Evolutionary conservation across 2,113 vertebrate genomes (phyloP).

Genomic region (Microcebus jonahi): DNA sequence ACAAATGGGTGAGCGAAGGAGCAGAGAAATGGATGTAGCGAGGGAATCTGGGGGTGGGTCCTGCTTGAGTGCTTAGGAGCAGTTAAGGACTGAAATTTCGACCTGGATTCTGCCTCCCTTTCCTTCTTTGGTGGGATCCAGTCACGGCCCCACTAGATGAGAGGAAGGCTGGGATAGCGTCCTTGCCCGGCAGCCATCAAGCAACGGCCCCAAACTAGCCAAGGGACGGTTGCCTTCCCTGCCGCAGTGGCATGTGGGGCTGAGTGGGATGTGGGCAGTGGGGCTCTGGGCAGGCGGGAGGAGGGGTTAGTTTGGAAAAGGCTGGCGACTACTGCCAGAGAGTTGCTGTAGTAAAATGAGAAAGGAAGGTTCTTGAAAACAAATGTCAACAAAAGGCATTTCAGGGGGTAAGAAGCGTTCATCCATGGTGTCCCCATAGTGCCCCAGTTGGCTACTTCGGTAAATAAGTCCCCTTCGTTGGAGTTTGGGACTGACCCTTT

Average conservation of each 20-base stretch:
- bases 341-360: not conserved
- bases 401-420: not conserved
- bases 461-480: not conserved
- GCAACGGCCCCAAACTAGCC: not conserved
- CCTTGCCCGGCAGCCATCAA: not conserved
- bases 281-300: not conserved
- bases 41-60: not conserved
- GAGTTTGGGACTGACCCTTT: not conserved
- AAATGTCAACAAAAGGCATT: not conserved
- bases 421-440: accelerated
- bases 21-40: not conserved
- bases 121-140: not conserved
- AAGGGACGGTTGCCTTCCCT: not conserved
- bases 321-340: not conserved
- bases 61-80: not conserved
- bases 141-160: not conserved
- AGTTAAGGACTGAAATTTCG: not conserved
- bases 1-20: not conserved
- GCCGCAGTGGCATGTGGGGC: accelerated
- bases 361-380: not conserved
- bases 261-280: not conserved
- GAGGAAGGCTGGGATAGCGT: not conserved
- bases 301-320: not conserved
- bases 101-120: not conserved
- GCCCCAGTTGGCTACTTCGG: not conserved